These are phyloP conservation scores for Eulemur macaco DNA, from an alignment of 2,113 vertebrate species.

Conservation along the genomic window DNA sequence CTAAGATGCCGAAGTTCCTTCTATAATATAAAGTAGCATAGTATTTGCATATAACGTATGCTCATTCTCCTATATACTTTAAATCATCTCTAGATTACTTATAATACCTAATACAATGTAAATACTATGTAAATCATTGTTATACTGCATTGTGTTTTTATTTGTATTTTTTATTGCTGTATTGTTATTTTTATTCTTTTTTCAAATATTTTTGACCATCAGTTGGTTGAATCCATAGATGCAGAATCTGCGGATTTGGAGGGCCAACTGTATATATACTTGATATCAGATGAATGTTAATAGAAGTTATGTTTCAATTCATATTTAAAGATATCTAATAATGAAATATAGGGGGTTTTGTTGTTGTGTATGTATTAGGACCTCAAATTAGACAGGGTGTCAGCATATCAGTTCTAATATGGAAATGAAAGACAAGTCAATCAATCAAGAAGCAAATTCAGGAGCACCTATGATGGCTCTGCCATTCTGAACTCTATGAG, in stretches of 20 bases:
- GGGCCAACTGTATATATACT: background rate
- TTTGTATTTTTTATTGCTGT: background rate
- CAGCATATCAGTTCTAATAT: background rate
- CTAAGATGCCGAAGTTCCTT: no score
- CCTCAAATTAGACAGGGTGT: background rate
- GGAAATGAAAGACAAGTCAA: constrained; percentile 12
- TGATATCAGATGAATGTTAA: background rate
- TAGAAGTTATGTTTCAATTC: background rate
- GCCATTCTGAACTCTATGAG: background rate
- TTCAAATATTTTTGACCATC: background rate
- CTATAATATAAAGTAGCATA: no score
- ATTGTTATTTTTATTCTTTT: background rate
- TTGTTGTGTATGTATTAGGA: background rate
- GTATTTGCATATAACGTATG: no score
- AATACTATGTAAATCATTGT: background rate
- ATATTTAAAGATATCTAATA: background rate
- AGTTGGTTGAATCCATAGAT: background rate
- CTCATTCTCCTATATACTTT: background rate
- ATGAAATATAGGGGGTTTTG: background rate
- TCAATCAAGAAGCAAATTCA: background rate
- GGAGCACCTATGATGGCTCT: background rate
- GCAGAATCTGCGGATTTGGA: background rate
- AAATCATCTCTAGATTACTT: background rate
- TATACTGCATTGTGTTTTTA: background rate
- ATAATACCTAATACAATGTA: background rate